These are phyloP conservation scores for Ferdinandea cuprea DNA, from an alignment of 2,888 invertebrate genomes.

Conservation along the genomic window DNA sequence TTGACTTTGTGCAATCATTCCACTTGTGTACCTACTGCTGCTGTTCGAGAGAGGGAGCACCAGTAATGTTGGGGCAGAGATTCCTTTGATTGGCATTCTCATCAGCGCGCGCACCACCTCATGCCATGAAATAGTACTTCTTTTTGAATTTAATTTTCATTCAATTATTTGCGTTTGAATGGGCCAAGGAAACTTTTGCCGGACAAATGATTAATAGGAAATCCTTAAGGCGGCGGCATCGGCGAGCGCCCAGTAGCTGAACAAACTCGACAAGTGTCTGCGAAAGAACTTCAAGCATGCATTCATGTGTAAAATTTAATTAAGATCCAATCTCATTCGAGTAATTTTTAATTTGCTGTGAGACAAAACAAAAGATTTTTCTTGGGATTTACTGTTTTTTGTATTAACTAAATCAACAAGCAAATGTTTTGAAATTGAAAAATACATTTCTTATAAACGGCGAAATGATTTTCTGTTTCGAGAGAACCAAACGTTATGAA, in stretches of 20 bases:
- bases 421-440: conserved; percentile 60
- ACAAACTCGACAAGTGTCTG: not conserved
- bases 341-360: conserved; percentile 40
- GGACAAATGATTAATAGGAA: conserved; percentile 61
- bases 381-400: not conserved
- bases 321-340: conserved; percentile 61
- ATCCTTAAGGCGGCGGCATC: conserved; percentile 2
- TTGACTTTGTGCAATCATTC: conserved; percentile 64
- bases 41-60: not conserved
- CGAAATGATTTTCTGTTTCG: not conserved
- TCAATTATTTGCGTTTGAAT: conserved; percentile 37
- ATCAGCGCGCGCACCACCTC: too few species aligned
- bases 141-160: conserved; percentile 13
- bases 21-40: too few species aligned
- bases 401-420: conserved; percentile 49
- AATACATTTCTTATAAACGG: conserved; percentile 34
- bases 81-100: conserved; percentile 34
- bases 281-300: conserved; percentile 38
- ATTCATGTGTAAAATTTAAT: conserved; percentile 67
- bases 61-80: not conserved
- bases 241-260: not conserved
- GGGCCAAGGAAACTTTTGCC: conserved; percentile 32
- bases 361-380: too few species aligned
- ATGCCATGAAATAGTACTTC: conserved; percentile 2
- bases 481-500: conserved; percentile 19